Percentiles rank a stretch among this genome's conserved stretches.
phyloP scores from a whole-genome alignment of 2,888 invertebrate species.

The Siphlonurus alternatus region DNA sequence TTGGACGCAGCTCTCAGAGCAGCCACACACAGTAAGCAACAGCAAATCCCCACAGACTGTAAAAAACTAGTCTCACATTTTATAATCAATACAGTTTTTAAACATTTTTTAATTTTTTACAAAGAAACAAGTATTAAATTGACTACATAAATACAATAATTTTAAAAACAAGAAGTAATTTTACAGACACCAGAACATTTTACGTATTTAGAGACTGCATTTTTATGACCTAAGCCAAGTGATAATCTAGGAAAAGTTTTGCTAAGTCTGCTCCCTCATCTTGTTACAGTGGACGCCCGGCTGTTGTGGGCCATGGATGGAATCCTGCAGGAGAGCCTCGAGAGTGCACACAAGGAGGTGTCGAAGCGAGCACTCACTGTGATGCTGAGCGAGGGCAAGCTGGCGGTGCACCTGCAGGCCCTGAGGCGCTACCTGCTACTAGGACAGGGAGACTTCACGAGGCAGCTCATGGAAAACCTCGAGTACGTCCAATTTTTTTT shows the following conservation, averaged over 20 bases:
- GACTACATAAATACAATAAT: too few species aligned
- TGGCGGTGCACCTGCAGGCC: constrained; percentile 80
- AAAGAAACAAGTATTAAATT: too few species aligned
- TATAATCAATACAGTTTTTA: background rate
- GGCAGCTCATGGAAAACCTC: constrained; percentile 79
- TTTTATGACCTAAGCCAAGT: too few species aligned
- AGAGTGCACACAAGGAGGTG: constrained; percentile 70
- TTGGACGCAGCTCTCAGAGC: constrained; percentile 35
- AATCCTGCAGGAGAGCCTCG: constrained; percentile 64
- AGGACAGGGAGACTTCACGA: constrained; percentile 92
- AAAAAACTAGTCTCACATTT: too few species aligned
- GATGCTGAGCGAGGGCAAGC: constrained; percentile 69
- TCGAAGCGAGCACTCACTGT: constrained; percentile 73
- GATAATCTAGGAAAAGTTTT: too few species aligned
- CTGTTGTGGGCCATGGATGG: constrained; percentile 50
- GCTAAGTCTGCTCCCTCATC: constrained; percentile 3
- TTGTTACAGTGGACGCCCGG: constrained; percentile 37
- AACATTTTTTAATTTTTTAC: background rate
- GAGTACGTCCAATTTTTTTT: constrained; percentile 41
- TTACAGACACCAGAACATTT: too few species aligned
- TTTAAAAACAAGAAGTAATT: too few species aligned
- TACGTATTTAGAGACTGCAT: too few species aligned
- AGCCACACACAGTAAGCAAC: constrained; percentile 22
- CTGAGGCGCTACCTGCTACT: constrained; percentile 79
- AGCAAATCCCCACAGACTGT: too few species aligned